Percentiles rank a stretch among this genome's conserved stretches.
Conservation (phyloP, 2,888 invertebrate genomes). For the Patella pellucida region DNA sequence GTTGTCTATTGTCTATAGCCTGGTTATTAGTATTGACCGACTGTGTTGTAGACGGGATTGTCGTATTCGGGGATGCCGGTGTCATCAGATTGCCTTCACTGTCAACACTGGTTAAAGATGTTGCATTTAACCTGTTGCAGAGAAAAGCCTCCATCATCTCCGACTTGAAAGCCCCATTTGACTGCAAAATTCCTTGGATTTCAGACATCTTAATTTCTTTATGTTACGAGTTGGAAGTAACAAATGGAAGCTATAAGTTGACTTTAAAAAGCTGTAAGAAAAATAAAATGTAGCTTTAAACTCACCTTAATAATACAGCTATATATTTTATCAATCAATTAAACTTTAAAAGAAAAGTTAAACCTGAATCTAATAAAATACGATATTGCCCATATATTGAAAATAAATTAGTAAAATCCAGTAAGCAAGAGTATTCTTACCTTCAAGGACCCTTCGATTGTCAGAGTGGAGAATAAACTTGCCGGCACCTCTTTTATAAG, state of each 20-base stretch:
- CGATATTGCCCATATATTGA: too few relatives aligned
- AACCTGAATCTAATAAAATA: too few relatives aligned
- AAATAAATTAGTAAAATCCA: too few relatives aligned
- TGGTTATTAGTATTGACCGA: neutral
- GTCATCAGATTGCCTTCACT: constrained; percentile 1
- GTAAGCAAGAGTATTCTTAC: too few relatives aligned
- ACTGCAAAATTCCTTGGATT: constrained; percentile 63
- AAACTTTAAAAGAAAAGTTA: too few relatives aligned
- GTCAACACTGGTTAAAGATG: neutral
- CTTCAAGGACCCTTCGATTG: too few relatives aligned
- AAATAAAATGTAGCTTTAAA: too few relatives aligned
- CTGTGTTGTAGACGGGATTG: neutral
- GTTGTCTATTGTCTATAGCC: neutral
- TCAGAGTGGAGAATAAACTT: too few relatives aligned
- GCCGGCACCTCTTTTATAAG: too few relatives aligned
- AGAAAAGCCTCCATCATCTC: constrained; percentile 54
- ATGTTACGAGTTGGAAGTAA: too few relatives aligned
- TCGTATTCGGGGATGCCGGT: neutral
- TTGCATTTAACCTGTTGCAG: neutral
- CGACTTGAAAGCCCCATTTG: constrained; percentile 61
- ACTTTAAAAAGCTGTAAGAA: constrained; percentile 4
- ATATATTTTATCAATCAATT: too few relatives aligned
- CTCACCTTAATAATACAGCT: too few relatives aligned
- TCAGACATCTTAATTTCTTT: constrained; percentile 62
- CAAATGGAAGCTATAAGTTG: neutral